A percentile compares a stretch with the other conserved stretches of the same genome.
These are phyloP conservation scores for Garra rufa DNA, from an alignment of 2,113 vertebrate species.

Conservation along the genomic window DNA sequence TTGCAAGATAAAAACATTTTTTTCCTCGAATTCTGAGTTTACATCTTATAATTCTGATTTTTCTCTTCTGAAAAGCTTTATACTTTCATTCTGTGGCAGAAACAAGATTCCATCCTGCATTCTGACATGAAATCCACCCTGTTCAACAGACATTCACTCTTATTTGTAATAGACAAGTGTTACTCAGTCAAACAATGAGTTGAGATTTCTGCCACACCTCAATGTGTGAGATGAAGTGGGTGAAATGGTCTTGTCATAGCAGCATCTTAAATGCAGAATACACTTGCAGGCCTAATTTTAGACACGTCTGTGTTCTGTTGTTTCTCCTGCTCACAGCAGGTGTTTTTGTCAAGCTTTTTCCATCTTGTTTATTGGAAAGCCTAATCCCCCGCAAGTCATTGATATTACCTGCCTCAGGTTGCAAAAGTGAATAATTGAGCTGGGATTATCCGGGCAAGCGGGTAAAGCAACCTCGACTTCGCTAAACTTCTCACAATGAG, in stretches of 20 bases:
- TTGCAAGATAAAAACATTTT: no score
- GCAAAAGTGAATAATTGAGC: conserved; percentile 46
- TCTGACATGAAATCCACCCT: background rate
- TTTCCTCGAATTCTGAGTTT: no score
- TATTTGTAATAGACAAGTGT: background rate
- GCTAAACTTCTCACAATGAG: conserved; percentile 30
- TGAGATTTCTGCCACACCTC: background rate
- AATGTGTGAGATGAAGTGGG: background rate
- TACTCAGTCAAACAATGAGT: background rate
- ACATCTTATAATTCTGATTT: background rate
- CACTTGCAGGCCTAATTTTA: background rate
- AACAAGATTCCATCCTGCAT: background rate
- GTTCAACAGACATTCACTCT: background rate
- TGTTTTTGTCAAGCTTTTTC: background rate
- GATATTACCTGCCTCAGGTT: conserved; percentile 42
- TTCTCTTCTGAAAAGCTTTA: background rate
- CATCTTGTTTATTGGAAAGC: conserved; percentile 43
- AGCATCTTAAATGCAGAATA: background rate
- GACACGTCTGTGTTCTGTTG: background rate
- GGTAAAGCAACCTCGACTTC: conserved; percentile 10
- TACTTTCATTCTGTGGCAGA: no score
- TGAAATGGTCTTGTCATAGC: background rate
- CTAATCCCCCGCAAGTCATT: conserved; percentile 39
- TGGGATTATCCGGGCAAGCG: conserved; percentile 26
- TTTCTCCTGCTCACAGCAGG: conserved; percentile 15